Conservation (phyloP, 2,113 vertebrate species). For the Junco hyemalis region DNA sequence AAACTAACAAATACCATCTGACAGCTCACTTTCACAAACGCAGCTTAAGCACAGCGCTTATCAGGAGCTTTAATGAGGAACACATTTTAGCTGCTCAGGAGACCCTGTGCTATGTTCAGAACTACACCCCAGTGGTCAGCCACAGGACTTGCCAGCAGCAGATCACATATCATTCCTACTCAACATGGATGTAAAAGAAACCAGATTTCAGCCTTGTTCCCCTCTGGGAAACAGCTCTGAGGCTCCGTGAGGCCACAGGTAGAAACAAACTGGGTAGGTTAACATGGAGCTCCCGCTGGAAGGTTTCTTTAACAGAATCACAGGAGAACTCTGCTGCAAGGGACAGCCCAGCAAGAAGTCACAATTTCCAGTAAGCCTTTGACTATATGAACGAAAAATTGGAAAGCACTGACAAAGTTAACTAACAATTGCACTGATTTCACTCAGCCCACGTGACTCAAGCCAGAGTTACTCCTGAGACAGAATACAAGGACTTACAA, state of each 20-base stretch:
- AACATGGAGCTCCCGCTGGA: neutral
- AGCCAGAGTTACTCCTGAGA: neutral
- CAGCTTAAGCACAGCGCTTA: neutral
- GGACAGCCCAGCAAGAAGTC: neutral
- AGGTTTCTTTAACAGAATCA: neutral
- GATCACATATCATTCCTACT: neutral
- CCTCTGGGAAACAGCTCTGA: neutral
- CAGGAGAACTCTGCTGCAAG: neutral
- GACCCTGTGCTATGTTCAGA: neutral
- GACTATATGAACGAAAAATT: neutral
- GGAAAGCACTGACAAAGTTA: neutral
- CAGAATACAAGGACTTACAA: neutral
- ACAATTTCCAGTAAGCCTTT: constrained; percentile 10
- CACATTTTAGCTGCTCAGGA: neutral
- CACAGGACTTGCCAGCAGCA: neutral
- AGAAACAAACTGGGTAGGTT: neutral
- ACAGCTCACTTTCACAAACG: neutral
- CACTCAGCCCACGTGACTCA: neutral
- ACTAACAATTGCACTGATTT: neutral
- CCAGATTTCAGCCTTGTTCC: neutral
- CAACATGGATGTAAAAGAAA: neutral
- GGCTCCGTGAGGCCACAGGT: neutral
- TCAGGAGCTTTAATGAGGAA: constrained; percentile 12
- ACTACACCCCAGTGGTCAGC: neutral
- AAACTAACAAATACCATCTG: neutral